A percentile compares a stretch with the other conserved stretches of the same genome.
Conservation (phyloP, 1,140 invertebrate genomes). For the Drosophila saltans region DNA sequence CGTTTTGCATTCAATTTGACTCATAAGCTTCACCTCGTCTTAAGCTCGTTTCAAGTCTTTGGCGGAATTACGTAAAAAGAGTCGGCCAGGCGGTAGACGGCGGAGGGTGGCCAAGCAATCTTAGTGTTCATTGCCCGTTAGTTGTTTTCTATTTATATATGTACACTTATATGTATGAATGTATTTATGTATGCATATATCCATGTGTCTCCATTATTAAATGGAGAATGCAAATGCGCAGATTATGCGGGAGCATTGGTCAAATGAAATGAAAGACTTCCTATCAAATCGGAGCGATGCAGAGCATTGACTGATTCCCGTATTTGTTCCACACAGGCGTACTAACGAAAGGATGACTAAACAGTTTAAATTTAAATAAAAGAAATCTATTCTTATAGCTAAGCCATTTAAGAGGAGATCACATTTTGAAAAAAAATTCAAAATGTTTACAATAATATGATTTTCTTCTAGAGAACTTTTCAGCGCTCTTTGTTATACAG, state of each 20-base stretch:
- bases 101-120: background rate
- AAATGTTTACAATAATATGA: no score
- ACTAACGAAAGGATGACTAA: no score
- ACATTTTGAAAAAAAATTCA: no score
- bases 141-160: no score
- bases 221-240: slow-evolving; percentile 52
- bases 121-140: background rate
- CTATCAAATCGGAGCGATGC: slow-evolving; percentile 28
- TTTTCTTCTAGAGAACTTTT: no score
- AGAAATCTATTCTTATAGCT: no score
- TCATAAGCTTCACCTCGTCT: slow-evolving; percentile 11
- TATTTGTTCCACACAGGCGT: background rate
- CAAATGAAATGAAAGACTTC: slow-evolving; percentile 11
- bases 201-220: background rate
- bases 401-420: no score
- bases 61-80: slow-evolving; percentile 7
- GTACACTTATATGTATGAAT: no score
- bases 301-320: slow-evolving; percentile 41
- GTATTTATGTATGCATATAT: no score
- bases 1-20: slow-evolving; percentile 16
- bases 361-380: no score
- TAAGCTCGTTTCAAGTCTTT: slow-evolving; percentile 15
- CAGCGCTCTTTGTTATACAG: no score
- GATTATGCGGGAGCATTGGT: slow-evolving; percentile 37
- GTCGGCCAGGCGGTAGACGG: background rate